Evolutionary conservation across 1,140 invertebrate species (phyloP).

Genomic region (Listronotus bonariensis): DNA sequence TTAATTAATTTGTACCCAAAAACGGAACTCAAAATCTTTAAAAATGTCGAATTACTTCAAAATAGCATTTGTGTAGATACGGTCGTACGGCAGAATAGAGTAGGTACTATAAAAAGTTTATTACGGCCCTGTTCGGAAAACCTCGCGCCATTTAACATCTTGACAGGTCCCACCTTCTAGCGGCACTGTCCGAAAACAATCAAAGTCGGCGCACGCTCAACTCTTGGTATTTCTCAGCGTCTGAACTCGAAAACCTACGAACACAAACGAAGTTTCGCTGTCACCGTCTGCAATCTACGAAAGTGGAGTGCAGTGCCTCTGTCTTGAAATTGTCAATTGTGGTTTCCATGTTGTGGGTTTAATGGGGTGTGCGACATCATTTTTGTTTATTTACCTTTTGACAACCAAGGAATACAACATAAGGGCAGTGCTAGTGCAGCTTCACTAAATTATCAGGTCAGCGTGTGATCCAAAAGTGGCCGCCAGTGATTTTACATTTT

Average conservation of each 20-base stretch:
- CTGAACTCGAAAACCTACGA: conserved; percentile 2
- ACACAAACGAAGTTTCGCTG: background rate
- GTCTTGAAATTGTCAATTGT: conserved; percentile 10
- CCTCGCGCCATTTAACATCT: background rate
- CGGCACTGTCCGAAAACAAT: background rate
- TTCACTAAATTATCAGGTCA: background rate
- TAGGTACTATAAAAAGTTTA: too few species aligned
- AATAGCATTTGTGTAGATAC: too few species aligned
- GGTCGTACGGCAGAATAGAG: too few species aligned
- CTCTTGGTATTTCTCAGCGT: background rate
- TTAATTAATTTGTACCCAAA: too few species aligned
- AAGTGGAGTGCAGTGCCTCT: conserved; percentile 15
- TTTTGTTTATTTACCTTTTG: conserved; percentile 14
- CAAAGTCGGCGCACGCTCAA: conserved; percentile 6
- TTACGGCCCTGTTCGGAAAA: too few species aligned
- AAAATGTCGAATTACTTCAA: too few species aligned
- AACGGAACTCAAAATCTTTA: too few species aligned
- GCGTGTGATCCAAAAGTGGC: background rate
- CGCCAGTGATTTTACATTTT: conserved; percentile 8
- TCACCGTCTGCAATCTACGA: conserved; percentile 1
- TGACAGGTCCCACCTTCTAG: conserved; percentile 4
- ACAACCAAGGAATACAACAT: conserved; percentile 3
- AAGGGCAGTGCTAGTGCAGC: background rate
- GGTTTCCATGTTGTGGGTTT: conserved; percentile 20
- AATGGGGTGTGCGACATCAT: conserved; percentile 17